Base-by-base conservation (phyloP, 2,888 invertebrate genomes). In the Dynastes grantii region DNA sequence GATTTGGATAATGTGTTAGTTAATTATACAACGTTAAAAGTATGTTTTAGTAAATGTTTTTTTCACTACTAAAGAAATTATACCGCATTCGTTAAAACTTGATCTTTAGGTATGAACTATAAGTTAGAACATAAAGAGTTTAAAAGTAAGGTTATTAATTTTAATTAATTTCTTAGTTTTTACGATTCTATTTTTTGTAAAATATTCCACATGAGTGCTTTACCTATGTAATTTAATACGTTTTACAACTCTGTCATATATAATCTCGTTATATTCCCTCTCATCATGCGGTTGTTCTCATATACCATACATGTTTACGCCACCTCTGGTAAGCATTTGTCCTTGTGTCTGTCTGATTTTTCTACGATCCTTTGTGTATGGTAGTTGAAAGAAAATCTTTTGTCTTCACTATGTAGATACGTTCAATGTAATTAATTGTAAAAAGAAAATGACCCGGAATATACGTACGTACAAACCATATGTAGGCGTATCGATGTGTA, bases 401-500 rank as follows among this genome's bases (percentile, higher is more conserved):
- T 63, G 63, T 63, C 32, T 32, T 29, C 63, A 29, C 11, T 32
- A 13, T 29, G 9, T 58, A 58, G 2, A 45, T 45, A 11, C 45
- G 45, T 8, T 8, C 55, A 13, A 5, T 13, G 63, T 51, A 77
- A 68, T 77, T 77, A 77, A 77, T 77, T 77, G 68, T 40, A 68
- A 77, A 68, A 77, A 77, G 76, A 68, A 77, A 77, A 65, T 22
- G 40, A 40, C 76, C 37, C n/a, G 67, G 11, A 64, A 76, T 76
- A 45, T 32, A 64, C 22, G 22, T 76, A 76, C 63, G 3, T 11
- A n/a, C 76, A 61, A 29, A 61, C 40, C 67, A 29, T 45, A 45
- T 55, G 53, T 29, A 29, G 4, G 45, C 65, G 11, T 9, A 27
- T 63, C 13, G 13, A 29, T 63, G 76, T 49, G 58, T 67, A 77